These are phyloP conservation scores for Melozone crissalis DNA, from an alignment of 2,113 vertebrate genomes.

Conservation along the genomic window DNA sequence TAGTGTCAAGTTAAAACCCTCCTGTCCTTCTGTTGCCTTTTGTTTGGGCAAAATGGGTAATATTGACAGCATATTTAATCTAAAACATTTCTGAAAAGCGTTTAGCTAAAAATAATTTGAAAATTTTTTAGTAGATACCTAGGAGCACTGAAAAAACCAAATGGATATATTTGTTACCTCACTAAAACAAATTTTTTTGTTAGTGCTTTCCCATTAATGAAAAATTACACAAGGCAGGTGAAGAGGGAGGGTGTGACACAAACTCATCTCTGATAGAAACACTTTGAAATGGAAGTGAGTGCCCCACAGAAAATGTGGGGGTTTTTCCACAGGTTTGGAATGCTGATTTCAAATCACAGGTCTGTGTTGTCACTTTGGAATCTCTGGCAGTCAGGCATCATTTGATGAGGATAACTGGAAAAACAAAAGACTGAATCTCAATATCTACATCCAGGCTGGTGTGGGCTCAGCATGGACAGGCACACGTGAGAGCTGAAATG, in stretches of 20 bases:
- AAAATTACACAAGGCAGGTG: not conserved
- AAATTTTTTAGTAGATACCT: fast-evolving
- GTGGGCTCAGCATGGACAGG: not conserved
- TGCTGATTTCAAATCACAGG: not conserved
- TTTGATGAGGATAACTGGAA: not conserved
- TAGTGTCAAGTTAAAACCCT: not conserved
- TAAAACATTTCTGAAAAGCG: not conserved
- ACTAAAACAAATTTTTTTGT: not conserved
- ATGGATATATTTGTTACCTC: not conserved
- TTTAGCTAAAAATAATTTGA: not conserved
- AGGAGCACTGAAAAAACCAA: not conserved
- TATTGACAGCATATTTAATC: not conserved
- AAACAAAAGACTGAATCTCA: not conserved
- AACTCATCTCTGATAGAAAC: not conserved
- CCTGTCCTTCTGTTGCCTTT: not conserved
- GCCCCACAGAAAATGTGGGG: not conserved
- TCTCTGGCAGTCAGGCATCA: not conserved
- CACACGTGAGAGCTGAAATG: not conserved
- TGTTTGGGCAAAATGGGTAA: not conserved
- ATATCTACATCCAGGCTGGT: not conserved
- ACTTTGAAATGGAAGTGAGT: not conserved
- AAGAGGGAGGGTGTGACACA: not conserved
- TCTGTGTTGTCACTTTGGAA: not conserved
- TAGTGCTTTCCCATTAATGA: not conserved
- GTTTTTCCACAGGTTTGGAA: not conserved